A percentile compares a stretch with the other conserved stretches of the same genome.
Evolutionary conservation across 2,888 invertebrate species (phyloP).

Genomic region (Parnassius smintheus): DNA sequence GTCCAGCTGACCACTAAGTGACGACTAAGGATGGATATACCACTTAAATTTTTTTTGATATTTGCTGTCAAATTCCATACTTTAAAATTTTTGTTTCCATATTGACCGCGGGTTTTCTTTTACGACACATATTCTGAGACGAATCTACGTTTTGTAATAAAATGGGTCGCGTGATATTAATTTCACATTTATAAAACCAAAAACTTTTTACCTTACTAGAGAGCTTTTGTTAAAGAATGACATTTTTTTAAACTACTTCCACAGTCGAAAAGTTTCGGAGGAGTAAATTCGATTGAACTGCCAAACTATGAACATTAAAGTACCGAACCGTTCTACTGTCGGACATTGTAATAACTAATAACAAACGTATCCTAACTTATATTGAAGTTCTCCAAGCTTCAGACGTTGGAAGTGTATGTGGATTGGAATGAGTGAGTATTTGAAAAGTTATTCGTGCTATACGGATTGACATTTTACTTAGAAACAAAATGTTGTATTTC

Average conservation of each 20-base stretch:
- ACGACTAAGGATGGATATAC: no score
- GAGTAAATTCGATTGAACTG: conserved; percentile 16
- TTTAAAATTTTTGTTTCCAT: no score
- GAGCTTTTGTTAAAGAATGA: background rate
- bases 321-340: conserved; percentile 4
- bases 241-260: background rate
- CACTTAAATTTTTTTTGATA: no score
- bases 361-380: conserved; percentile 15
- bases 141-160: no score
- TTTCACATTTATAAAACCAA: no score
- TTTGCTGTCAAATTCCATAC: no score
- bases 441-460: background rate
- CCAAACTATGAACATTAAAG: conserved; percentile 12
- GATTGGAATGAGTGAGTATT: background rate
- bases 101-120: no score
- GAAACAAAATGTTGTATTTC: no score
- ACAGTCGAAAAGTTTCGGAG: background rate
- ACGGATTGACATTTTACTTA: background rate
- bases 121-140: no score
- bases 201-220: no score
- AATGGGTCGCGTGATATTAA: no score
- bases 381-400: conserved; percentile 12
- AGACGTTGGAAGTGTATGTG: background rate
- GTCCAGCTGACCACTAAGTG: no score
- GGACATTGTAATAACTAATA: conserved; percentile 3